Evolutionary conservation across 2,113 vertebrate species (phyloP), one percentile per base, ranked within the genome.

Genomic region (Hucho hucho): DNA sequence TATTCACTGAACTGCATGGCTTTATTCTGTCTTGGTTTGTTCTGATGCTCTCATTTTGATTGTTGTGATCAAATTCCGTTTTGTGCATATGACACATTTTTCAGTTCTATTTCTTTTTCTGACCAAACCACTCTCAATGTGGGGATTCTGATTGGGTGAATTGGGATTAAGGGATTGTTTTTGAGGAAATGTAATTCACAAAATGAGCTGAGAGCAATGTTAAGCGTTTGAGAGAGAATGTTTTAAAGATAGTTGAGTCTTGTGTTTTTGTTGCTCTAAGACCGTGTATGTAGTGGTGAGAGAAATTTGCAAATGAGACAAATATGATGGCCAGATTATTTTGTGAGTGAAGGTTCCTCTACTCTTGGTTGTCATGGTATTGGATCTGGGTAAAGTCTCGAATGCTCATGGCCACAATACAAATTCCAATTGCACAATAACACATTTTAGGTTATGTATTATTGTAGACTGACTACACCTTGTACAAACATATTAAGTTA

Each of bases 1-100:
- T 73, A 84, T 83, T 24, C 24, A 63, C 79, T 86, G 79, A 85
- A 67, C 65, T 92, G 85, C 91, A 93, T 93, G 92, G 80, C 86
- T 89, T 89, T 82, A 77, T 20, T 74, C 58, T 78, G 65, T 83
- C 61, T 58, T 49, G n/a, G 65, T 69, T 20, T 18, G 29, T 70
- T 69, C 46, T 69, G 29, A 77, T 77, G 58, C 16, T 0, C 75
- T 70, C 70, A 83, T 92, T 90, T 90, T 89, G 87, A 90, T 85
- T 70, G 4, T 37, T 83, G 69, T 25, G 72, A 81, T 91, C 89
- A 87, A 90, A 90, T 65, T 59, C 29, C 70, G 63, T 73, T 75
- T 77, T 72, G 16, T 76, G 3, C 20, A 69, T 71, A 75, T 80
- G 24, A 72, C 26, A 74, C 53, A 1, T 64, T 82, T 46, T 78